Evolutionary conservation across 2,797 vertebrate species (phyloP).

Genomic region (Acanthopagrus latus): DNA sequence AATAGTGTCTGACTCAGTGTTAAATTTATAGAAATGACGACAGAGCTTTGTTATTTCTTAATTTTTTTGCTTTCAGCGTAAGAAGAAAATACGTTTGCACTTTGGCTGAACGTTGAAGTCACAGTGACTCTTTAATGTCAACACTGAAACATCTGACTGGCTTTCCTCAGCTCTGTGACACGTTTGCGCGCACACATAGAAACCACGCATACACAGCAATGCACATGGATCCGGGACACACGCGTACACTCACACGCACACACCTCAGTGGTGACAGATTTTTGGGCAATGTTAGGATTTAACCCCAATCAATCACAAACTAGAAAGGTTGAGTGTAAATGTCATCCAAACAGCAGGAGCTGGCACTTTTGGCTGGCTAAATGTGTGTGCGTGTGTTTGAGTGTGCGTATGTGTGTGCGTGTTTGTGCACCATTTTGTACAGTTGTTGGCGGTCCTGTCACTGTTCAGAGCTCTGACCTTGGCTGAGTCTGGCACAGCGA

Average conservation of each 20-base stretch:
- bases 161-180: conserved; percentile 25
- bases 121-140: conserved; percentile 16
- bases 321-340: conserved; percentile 81
- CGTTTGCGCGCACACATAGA: background rate
- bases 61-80: background rate
- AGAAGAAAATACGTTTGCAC: conserved; percentile 14
- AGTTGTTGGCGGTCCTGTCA: conserved; percentile 76
- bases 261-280: conserved; percentile 70
- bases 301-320: conserved; percentile 81
- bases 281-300: conserved; percentile 77
- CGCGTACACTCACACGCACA: conserved; percentile 23
- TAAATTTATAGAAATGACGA: background rate
- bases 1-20: background rate
- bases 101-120: conserved; percentile 22
- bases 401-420: conserved; percentile 37
- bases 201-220: conserved; percentile 18
- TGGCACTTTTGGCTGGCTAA: conserved; percentile 73
- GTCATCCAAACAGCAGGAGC: conserved; percentile 80
- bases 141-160: conserved; percentile 34
- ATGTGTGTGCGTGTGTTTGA: conserved; percentile 38
- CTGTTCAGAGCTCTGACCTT: conserved; percentile 77
- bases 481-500: conserved; percentile 64
- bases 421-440: conserved; percentile 48
- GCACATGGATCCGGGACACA: conserved; percentile 31
- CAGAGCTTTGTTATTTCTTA: conserved; percentile 1